Base-by-base conservation (phyloP, 2,888 invertebrate species). In the Exocentrus adspersus region DNA sequence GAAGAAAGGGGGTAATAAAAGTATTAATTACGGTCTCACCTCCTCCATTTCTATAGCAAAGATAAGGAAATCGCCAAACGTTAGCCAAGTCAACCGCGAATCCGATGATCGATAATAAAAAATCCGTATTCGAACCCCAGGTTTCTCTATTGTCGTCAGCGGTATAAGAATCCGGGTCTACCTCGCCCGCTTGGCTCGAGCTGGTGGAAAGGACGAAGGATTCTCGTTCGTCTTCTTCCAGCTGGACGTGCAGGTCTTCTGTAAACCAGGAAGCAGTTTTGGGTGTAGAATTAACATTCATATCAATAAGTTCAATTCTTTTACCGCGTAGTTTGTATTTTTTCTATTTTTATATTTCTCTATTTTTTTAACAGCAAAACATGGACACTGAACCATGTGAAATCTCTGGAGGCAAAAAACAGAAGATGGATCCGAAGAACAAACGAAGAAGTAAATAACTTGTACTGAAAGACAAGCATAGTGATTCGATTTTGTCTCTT, bases 1-100 rank as follows among this genome's bases (percentile, higher is more conserved):
- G 57, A 46, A 10, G 14, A 19, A 46, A n/a, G n/a, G 32, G 2
- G 20, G 57, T 20, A 57, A 46, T 57, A 57, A 57, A 46, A 57
- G 46, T 57, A 45, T 57, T 46, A 57, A 62, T 56, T 62, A 43
- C 21, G 48, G 37, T 51, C 67, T 72, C 79, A 91, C 92, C 92
- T 76, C 92, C 92, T 1, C 92, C 92, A 78, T 92, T 92, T 76
- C 88, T 88, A 80, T 91, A 92, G 82, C 92, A 92, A 37, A 92
- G 86, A 79, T 91, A 92, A 41, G 92, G 92, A 81, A 92, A 92
- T 65, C 92, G 84, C 93, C 93, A 93, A n/a, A 94, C 92, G 77
- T 94, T 94, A 57, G 93, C 93, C 70, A 94, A 83, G 80, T 93
- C 93, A 30, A 93, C 93, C 0, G 93, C 93, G 75, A 93, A 93